A percentile compares a stretch with the other conserved stretches of the same genome.
Evolutionary conservation across 2,888 invertebrate genomes (phyloP).

Genomic region (Drosophila nr. medialis): DNA sequence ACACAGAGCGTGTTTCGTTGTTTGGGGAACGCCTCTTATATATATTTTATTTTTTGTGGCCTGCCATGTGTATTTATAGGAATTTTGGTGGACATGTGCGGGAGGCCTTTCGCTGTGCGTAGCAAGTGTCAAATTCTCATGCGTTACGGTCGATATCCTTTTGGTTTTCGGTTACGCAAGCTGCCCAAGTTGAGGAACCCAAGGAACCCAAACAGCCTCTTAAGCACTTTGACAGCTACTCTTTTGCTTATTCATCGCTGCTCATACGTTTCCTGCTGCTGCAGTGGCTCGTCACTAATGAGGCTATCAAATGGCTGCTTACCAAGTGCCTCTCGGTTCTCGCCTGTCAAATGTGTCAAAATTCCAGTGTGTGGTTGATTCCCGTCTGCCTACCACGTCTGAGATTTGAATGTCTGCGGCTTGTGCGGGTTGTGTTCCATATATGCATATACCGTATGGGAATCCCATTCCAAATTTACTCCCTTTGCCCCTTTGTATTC

Average conservation of each 20-base stretch:
- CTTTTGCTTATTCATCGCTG: slow-evolving; percentile 35
- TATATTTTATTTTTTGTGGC: slow-evolving; percentile 16
- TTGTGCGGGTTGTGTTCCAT: slow-evolving; percentile 47
- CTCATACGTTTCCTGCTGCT: slow-evolving; percentile 37
- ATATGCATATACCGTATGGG: slow-evolving; percentile 27
- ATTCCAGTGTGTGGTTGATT: slow-evolving; percentile 60
- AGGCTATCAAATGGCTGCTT: slow-evolving; percentile 81
- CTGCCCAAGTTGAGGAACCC: slow-evolving; percentile 36
- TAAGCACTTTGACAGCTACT: slow-evolving; percentile 72
- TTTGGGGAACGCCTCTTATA: slow-evolving; percentile 46
- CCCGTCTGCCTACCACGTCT: slow-evolving; percentile 42
- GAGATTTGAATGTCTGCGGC: slow-evolving; percentile 54
- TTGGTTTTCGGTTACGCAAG: slow-evolving; percentile 76
- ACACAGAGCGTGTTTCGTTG: slow-evolving; percentile 54
- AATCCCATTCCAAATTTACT: slow-evolving; percentile 6
- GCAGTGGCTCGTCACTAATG: slow-evolving; percentile 76
- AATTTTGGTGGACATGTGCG: slow-evolving; percentile 58
- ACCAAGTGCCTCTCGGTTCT: slow-evolving; percentile 57
- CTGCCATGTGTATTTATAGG: slow-evolving; percentile 45
- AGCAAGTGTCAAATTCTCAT: slow-evolving; percentile 72
- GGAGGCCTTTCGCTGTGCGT: slow-evolving; percentile 46
- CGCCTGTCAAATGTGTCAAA: slow-evolving; percentile 79
- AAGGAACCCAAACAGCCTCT: slow-evolving; percentile 48
- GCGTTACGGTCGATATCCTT: slow-evolving; percentile 78
- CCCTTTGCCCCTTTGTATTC: slow-evolving; percentile 4